These are phyloP conservation scores for Pseudopodoces humilis DNA, from an alignment of 2,113 vertebrate species.

Conservation along the genomic window DNA sequence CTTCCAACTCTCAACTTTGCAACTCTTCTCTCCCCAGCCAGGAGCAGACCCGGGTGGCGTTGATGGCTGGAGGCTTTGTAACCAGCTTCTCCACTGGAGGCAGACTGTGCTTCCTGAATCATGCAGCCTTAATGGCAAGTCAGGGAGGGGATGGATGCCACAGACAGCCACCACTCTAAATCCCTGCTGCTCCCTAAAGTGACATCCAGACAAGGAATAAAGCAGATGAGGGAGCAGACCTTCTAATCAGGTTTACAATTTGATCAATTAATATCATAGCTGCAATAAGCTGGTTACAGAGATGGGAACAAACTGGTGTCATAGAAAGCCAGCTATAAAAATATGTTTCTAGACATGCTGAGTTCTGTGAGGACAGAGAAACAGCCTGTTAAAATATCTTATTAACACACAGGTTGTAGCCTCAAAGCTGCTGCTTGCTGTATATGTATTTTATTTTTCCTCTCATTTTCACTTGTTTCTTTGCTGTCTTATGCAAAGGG, in stretches of 20 bases:
- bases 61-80: background rate
- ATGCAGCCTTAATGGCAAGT: background rate
- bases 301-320: background rate
- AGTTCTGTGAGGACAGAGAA: background rate
- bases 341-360: background rate
- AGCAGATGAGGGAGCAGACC: background rate
- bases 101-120: accelerated
- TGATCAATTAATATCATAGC: slow-evolving; percentile 9
- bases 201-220: background rate
- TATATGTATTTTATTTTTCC: background rate
- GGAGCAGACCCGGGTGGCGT: background rate
- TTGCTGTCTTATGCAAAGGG: background rate
- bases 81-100: background rate
- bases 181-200: background rate
- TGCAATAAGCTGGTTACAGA: slow-evolving; percentile 9
- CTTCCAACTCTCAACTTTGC: too few relatives aligned
- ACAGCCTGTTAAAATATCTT: background rate
- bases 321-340: background rate
- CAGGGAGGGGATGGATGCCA: background rate
- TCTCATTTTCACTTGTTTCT: background rate
- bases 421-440: background rate
- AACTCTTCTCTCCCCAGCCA: background rate
- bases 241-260: slow-evolving; percentile 18
- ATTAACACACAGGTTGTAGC: background rate
- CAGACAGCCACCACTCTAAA: background rate